Conservation (phyloP, 1,140 invertebrate genomes). For the Drosophila bipectinata region DNA sequence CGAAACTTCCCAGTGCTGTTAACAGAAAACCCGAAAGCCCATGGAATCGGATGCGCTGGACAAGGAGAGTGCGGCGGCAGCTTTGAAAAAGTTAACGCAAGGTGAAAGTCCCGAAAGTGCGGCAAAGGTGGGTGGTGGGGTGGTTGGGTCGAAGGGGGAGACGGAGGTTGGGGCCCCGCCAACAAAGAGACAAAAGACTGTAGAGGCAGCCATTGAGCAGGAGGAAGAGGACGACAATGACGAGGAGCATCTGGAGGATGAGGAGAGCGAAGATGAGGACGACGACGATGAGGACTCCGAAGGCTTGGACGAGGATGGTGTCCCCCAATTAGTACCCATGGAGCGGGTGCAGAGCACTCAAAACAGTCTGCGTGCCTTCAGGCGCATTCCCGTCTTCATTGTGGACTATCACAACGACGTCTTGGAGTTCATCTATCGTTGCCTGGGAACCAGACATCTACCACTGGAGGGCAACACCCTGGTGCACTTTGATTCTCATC, state of each 20-base stretch:
- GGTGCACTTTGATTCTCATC: slow-evolving; percentile 96
- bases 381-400: slow-evolving; percentile 88
- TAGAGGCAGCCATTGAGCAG: not conserved
- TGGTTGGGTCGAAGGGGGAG: slow-evolving; percentile 20
- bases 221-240: not conserved
- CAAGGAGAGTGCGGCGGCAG: slow-evolving; percentile 51
- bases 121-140: slow-evolving; percentile 6
- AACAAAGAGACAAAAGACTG: slow-evolving; percentile 59
- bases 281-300: slow-evolving; percentile 3
- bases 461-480: slow-evolving; percentile 90
- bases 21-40: slow-evolving; percentile 18
- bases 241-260: slow-evolving; percentile 8
- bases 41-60: slow-evolving; percentile 76
- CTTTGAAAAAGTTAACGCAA: slow-evolving; percentile 37
- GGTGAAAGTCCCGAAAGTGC: slow-evolving; percentile 65
- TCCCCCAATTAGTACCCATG: slow-evolving; percentile 39
- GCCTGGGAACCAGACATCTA: slow-evolving; percentile 92
- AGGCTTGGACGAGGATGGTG: slow-evolving; percentile 26
- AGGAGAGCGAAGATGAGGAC: slow-evolving; percentile 1
- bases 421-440: slow-evolving; percentile 91
- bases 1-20: not conserved
- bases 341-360: slow-evolving; percentile 54
- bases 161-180: slow-evolving; percentile 44
- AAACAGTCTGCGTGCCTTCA: slow-evolving; percentile 83
- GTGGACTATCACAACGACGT: slow-evolving; percentile 93